phyloP scores from a whole-genome alignment of 2,888 invertebrate species.

The Agrotis ipsilon region DNA sequence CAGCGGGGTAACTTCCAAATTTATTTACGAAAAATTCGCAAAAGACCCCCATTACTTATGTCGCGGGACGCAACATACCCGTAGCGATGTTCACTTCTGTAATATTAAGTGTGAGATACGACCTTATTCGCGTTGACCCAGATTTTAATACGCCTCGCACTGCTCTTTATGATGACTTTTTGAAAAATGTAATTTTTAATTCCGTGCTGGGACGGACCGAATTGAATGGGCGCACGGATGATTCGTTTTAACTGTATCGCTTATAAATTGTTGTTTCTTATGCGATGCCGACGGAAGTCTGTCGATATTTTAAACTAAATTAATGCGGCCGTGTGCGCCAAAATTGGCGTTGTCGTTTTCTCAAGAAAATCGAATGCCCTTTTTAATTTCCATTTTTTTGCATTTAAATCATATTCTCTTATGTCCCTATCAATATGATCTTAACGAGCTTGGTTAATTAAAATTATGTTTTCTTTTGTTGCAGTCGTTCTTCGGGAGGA shows the following conservation, averaged over 20 bases:
- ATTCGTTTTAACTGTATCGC: conserved; percentile 87
- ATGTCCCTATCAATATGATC: conserved; percentile 55
- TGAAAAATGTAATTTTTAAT: conserved; percentile 91
- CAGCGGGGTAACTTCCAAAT: conserved; percentile 89
- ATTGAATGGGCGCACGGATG: conserved; percentile 82
- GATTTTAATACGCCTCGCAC: conserved; percentile 84
- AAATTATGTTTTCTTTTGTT: conserved; percentile 82
- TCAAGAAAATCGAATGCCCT: conserved; percentile 77
- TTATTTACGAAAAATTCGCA: conserved; percentile 85
- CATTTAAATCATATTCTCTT: conserved; percentile 68
- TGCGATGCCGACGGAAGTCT: conserved; percentile 83
- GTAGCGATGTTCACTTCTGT: conserved; percentile 79
- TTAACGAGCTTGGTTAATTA: conserved; percentile 71
- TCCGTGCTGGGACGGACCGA: conserved; percentile 79
- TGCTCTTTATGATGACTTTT: conserved; percentile 90
- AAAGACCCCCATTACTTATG: conserved; percentile 88
- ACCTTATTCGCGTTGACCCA: conserved; percentile 87
- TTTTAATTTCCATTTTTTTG: conserved; percentile 74
- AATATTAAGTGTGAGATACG: conserved; percentile 90
- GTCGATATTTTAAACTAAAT: conserved; percentile 88
- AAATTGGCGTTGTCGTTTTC: conserved; percentile 80
- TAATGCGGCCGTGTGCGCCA: conserved; percentile 81
- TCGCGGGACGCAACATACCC: conserved; percentile 82
- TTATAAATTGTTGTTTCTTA: conserved; percentile 89
- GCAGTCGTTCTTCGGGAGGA: conserved; percentile 98